Conservation (phyloP, 2,797 vertebrate genomes). For the Synaphobranchus kaupii region DNA sequence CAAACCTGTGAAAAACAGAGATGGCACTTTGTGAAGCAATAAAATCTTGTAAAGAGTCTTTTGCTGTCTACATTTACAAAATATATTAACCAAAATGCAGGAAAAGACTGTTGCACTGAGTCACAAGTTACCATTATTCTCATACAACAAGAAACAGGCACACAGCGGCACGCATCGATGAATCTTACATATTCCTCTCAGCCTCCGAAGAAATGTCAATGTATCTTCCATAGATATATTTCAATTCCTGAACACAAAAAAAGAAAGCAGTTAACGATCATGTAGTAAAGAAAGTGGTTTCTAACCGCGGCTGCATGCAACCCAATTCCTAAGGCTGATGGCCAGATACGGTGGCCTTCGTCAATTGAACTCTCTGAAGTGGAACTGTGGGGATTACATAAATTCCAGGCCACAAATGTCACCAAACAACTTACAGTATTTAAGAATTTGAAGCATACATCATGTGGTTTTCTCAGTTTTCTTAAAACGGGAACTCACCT, state of each 20-base stretch:
- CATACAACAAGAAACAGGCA: constrained; percentile 11
- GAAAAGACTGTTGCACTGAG: neutral
- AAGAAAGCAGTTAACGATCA: constrained; percentile 32
- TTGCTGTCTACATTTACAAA: neutral
- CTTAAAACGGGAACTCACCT: constrained; percentile 71
- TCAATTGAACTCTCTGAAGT: neutral
- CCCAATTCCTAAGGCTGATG: neutral
- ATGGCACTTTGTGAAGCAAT: neutral
- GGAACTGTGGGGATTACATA: neutral
- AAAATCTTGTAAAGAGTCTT: neutral
- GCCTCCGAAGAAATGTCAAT: constrained; percentile 85
- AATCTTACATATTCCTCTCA: constrained; percentile 92
- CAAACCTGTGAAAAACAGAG: constrained; percentile 80
- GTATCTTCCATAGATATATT: constrained; percentile 94
- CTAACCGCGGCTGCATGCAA: neutral
- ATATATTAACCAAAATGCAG: neutral
- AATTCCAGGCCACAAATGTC: neutral
- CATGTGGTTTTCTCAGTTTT: neutral
- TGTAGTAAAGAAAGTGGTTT: neutral
- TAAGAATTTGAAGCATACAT: neutral
- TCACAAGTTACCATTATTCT: constrained; percentile 1
- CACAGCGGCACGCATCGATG: constrained; percentile 33
- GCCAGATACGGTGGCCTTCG: neutral
- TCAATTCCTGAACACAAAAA: constrained; percentile 82
- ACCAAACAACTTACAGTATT: neutral